phyloP scores from a whole-genome alignment of 2,797 vertebrate genomes.

The Cephalopachus bancanus region DNA sequence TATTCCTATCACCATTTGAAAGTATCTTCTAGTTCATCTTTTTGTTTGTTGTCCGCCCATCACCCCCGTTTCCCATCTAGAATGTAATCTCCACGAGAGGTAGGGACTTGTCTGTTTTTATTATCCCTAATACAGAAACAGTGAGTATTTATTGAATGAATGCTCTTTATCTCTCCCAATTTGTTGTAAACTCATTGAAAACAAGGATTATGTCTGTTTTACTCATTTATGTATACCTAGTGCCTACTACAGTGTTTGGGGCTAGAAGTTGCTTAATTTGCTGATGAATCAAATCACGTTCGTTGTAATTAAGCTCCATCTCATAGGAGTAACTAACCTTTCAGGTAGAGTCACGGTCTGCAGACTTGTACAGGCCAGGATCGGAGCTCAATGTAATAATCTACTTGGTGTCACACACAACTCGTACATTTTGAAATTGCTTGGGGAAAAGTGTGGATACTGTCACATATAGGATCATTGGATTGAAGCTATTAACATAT shows the following conservation, averaged over 20 bases:
- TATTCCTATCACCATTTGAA: background rate
- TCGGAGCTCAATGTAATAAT: background rate
- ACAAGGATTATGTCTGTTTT: background rate
- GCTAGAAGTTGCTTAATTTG: slow-evolving; percentile 20
- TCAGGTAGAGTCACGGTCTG: background rate
- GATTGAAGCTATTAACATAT: background rate
- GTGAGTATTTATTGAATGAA: background rate
- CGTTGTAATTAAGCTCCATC: background rate
- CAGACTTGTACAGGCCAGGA: background rate
- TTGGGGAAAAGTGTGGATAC: background rate
- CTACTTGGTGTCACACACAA: background rate
- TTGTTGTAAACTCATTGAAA: background rate
- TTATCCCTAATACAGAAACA: background rate
- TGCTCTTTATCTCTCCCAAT: background rate
- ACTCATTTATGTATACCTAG: background rate
- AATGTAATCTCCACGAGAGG: background rate
- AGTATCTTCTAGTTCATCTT: background rate
- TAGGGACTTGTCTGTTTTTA: background rate
- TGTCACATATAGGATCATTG: background rate
- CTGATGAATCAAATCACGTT: background rate
- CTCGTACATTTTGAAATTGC: background rate
- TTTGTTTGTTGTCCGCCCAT: background rate
- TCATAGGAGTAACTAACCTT: background rate
- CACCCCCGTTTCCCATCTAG: background rate
- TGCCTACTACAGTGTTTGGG: background rate